Percentiles rank a stretch among this genome's conserved stretches.
phyloP scores from a whole-genome alignment of 2,888 invertebrate species.

The Panzeria rudis region DNA sequence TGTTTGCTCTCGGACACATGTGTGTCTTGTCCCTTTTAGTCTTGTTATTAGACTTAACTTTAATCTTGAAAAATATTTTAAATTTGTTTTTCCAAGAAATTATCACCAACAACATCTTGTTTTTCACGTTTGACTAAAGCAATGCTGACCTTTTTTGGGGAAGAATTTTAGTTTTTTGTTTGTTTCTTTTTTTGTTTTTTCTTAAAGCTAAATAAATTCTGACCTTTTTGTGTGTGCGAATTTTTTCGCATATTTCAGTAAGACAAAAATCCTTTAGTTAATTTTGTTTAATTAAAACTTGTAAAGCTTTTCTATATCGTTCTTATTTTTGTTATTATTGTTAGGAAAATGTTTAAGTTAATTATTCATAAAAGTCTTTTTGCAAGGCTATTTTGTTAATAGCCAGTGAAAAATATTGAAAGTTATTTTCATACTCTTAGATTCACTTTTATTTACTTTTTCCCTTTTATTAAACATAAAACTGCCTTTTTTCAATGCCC shows the following conservation, averaged over 20 bases:
- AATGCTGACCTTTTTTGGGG: not conserved
- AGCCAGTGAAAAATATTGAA: too few species aligned
- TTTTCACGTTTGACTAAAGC: not conserved
- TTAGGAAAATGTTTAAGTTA: not conserved
- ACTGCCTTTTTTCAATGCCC: not conserved
- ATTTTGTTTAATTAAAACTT: slow-evolving; percentile 17
- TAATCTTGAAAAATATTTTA: slow-evolving; percentile 2
- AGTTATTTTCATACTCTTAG: not conserved
- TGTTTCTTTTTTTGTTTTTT: not conserved
- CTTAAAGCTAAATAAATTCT: not conserved
- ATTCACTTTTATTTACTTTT: not conserved
- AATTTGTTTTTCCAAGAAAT: not conserved
- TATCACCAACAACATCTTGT: not conserved
- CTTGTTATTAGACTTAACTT: slow-evolving; percentile 18
- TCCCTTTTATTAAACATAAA: not conserved
- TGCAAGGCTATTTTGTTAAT: too few species aligned
- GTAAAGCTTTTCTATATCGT: not conserved
- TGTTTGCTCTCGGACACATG: not conserved
- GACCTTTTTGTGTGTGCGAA: not conserved
- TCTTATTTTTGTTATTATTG: not conserved
- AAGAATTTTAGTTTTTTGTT: not conserved
- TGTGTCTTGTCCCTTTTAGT: not conserved
- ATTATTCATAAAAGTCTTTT: too few species aligned
- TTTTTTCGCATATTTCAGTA: not conserved
- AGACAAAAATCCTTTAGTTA: slow-evolving; percentile 10